Base-by-base conservation (phyloP, 2,113 vertebrate genomes). In the Eubucco bourcierii region DNA sequence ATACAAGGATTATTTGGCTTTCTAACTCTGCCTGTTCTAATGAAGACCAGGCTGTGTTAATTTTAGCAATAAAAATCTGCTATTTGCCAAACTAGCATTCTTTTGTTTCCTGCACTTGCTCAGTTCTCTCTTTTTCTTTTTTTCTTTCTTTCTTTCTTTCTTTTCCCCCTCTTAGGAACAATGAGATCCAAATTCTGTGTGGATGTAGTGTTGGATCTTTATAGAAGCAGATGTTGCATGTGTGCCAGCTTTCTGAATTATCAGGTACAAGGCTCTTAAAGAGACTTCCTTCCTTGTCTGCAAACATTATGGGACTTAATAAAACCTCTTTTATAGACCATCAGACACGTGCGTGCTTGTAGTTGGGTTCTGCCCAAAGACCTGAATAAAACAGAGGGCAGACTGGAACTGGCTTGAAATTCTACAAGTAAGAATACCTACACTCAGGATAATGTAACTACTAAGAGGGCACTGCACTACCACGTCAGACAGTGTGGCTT, bases 251-350 rank as follows among this genome's bases (percentile, higher is more conserved):
- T 31, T 6, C 15, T 73, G 71, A 88, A 87, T 94, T 92, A 87
- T 82, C 84, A 80, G 59, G 80, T 94, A 92, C 12, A 50, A 24
- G 52, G 28, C 52, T 92, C 55, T 92, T 87, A 96, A 94, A 88
- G 39, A 87, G 66, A 55, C 25, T 81, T 39, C 31, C 0, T 28
- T 84, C 19, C 59, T 73, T 80, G 74, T 46, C 71, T 92, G 65
- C 63, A 67, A 71, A 79, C 21, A 87, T 79, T 92, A 46, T 79
- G 24, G 65, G 64, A 73, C 74, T 93, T 76, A 82, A 94, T 94
- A 95, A 92, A 96, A 90, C 17, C 3, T 23, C 6, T 88, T 94
- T 96, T 90, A 92, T 91, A 46, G 73, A 63, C 70, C 86, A 60
- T 66, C 64, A 90, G 74, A 37, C 0, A 1, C 25, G 0, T 60